Evolutionary conservation across 2,113 vertebrate species (phyloP), one percentile per base, ranked within the genome.

Genomic region (Callocephalon fimbriatum): DNA sequence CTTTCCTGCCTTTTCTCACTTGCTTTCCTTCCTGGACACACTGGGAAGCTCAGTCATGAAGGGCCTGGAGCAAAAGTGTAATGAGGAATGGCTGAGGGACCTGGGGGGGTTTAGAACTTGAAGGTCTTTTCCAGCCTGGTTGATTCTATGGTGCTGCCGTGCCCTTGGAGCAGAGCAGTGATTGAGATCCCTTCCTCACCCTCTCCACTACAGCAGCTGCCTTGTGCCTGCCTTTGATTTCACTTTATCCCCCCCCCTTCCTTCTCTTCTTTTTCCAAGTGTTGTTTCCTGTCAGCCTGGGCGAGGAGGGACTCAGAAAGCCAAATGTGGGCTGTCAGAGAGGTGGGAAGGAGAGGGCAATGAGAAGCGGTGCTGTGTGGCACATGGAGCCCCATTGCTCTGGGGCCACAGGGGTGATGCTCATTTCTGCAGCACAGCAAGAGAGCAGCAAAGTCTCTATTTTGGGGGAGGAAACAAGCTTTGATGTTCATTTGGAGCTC

Each of bases 321-420:
- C 87, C 88, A 97, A 87, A 58, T 88, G 77, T 3, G 3, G 94
- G 87, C 93, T 92, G 85, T 96, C 95, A 86, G 61, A 66, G 74
- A 63, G 93, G 45, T 73, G 88, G 85, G 81, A 82, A 26, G 14
- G 77, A 90, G 70, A 88, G 88, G 96, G 87, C 94, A 91, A 42
- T 6, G 0, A 27, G 51, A 78, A 88, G 76, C 92, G 70, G 61
- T 16, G 48, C 72, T 31, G 74, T 53, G 6, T 1, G 0, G 77
- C 62, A 12, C 76, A 29, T 1, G 37, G 51, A 80, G 88, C 73
- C 86, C 82, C 1, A 0, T 40, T 65, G 12, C 0, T 4, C 78
- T 6, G 70, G 20, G 71, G 86, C 66, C 73, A 10, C 0, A 5
- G 25, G 72, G 80, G 40, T 22, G 81, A 53, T 6, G 37, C 40